Conservation (phyloP, 2,113 vertebrate species). For the Aldabrachelys gigantea region DNA sequence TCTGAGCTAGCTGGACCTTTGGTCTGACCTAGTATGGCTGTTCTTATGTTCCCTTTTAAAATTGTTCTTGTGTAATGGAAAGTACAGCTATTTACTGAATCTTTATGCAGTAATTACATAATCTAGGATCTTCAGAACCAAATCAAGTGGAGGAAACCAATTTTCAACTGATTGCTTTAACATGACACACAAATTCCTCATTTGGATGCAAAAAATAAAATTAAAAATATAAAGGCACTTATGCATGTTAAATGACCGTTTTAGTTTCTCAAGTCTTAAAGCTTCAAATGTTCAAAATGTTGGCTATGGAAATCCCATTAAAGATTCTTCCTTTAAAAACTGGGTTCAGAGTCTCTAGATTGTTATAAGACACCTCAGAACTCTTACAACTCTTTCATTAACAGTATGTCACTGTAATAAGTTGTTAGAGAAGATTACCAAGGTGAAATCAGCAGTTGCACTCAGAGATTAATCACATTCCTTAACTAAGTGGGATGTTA, state of each 20-base stretch:
- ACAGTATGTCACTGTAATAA: not conserved
- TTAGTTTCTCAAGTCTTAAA: not conserved
- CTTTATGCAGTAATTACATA: conserved; percentile 2
- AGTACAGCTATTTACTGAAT: not conserved
- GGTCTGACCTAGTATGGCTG: too few relatives aligned
- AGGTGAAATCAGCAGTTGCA: not conserved
- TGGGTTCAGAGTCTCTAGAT: not conserved
- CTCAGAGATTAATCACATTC: not conserved
- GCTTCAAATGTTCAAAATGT: not conserved
- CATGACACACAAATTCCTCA: not conserved
- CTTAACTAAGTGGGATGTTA: not conserved
- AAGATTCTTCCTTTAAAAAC: not conserved
- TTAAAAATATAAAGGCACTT: not conserved
- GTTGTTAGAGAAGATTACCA: not conserved
- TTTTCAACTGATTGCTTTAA: not conserved
- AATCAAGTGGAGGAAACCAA: not conserved
- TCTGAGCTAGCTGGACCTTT: too few relatives aligned
- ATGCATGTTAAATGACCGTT: not conserved
- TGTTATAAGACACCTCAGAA: not conserved
- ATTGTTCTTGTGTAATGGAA: not conserved
- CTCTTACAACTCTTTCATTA: not conserved
- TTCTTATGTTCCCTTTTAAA: fast-evolving
- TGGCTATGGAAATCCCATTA: not conserved
- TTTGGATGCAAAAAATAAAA: conserved; percentile 30
- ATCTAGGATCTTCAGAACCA: not conserved